Evolutionary conservation across 1,140 invertebrate species (phyloP).

Genomic region (Panulirus ornatus): DNA sequence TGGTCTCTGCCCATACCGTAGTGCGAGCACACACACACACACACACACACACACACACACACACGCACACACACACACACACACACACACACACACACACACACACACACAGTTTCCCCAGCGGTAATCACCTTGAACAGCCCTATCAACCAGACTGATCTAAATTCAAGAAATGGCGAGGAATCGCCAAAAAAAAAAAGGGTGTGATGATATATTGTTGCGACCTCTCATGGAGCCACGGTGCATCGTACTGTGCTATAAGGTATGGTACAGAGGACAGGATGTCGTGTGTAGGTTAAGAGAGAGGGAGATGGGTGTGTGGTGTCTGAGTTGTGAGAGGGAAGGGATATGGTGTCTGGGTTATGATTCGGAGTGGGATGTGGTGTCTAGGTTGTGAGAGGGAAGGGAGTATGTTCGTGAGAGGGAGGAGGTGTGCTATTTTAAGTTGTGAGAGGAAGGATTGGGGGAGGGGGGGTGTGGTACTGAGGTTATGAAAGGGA

Average conservation of each 20-base stretch:
- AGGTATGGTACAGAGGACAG: not conserved
- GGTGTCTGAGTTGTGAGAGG: no score
- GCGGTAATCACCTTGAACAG: not conserved
- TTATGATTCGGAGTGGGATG: no score
- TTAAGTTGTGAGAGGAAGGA: no score
- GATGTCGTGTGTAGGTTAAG: not conserved
- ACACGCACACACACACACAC: constrained; percentile 23
- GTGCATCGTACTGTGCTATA: not conserved
- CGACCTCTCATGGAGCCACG: not conserved
- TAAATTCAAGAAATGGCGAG: not conserved
- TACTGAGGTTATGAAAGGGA: no score
- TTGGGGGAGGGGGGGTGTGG: no score
- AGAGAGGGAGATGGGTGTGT: not conserved
- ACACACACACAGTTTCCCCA: not conserved
- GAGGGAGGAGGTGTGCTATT: no score
- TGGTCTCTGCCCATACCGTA: not conserved
- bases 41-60: not conserved
- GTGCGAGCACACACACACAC: not conserved
- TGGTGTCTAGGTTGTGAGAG: no score
- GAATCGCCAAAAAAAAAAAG: not conserved
- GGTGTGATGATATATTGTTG: not conserved
- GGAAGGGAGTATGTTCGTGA: no score
- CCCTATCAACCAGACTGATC: not conserved
- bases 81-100: constrained; percentile 34
- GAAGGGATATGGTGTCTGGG: no score